Evolutionary conservation across 2,888 invertebrate genomes (phyloP).

Genomic region (Stenchaetothrips biformis): DNA sequence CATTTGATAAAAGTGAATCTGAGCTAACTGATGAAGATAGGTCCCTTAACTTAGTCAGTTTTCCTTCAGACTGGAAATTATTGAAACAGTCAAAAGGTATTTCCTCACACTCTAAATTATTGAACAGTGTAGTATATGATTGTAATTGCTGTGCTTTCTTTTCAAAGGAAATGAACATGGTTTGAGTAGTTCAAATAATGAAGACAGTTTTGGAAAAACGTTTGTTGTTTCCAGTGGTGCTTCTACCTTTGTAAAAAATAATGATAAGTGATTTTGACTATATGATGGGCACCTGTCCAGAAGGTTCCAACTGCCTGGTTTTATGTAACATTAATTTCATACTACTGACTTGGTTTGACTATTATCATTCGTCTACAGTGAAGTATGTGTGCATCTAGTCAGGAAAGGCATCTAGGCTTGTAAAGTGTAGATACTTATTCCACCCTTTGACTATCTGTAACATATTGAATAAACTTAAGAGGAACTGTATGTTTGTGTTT

Average conservation of each 20-base stretch:
- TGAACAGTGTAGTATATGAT: no score
- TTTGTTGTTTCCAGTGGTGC: neutral
- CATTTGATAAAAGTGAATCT: slow-evolving; percentile 7
- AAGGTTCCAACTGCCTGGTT: no score
- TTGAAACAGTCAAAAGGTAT: neutral
- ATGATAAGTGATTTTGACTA: neutral
- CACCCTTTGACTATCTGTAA: no score
- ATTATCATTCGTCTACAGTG: no score
- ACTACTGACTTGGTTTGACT: no score
- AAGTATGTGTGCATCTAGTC: no score
- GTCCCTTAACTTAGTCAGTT: neutral
- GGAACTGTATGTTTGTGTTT: no score
- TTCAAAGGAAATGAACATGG: neutral
- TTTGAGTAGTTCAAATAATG: neutral
- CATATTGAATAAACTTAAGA: no score
- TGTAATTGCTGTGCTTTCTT: neutral
- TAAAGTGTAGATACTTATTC: no score
- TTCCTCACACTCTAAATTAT: neutral
- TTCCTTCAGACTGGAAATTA: slow-evolving; percentile 6
- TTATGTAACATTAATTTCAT: no score
- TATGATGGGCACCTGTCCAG: neutral
- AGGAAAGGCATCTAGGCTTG: no score
- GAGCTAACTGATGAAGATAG: neutral
- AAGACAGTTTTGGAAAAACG: neutral
- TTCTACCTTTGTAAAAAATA: neutral